Evolutionary conservation across 2,888 invertebrate species (phyloP), one percentile per base, ranked within the genome.

Genomic region (Neria commutata): DNA sequence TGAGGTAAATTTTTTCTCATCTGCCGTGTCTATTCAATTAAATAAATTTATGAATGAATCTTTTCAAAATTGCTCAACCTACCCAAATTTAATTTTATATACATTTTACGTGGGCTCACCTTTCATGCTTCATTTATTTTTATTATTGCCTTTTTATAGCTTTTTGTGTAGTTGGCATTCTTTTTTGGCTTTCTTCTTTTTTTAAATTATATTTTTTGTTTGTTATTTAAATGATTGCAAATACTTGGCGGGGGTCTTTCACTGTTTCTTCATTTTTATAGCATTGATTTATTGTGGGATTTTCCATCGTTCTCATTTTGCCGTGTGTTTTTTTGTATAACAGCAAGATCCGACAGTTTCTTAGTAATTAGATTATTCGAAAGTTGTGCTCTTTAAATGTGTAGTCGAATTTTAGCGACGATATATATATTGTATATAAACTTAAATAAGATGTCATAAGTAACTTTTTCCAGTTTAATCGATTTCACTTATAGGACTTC

Each of bases 31-130:
- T 37, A 42, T 42, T 42, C 42, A 42, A 42, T 42, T 42, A 42
- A 42, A 4, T 42, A 14, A 42, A 42, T 42, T 42, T 42, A 42
- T 42, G 42, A 42, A 42, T 42, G 42, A 42, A 42, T 21, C n/a
- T n/a, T 37, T 37, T 14, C 8, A 42, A 17, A n/a, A n/a, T n/a
- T 21, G 21, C 42, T 11, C 29, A 8, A 11, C 29, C 29, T 29
- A 29, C 29, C 21, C 19, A 42, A 19, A 21, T 19, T 19, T 19
- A 42, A 19, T 42, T 42, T 42, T 8, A n/a, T n/a, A n/a, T 19
- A 42, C 4, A 5, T 42, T 42, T 42, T 42, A 14, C 21, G 42
- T 42, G 42, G 42, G 42, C 14, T 19, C 42, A 42, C 37, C n/a
- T 37, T 37, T 5, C n/a, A 6, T 37, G 8, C n/a, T 14, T 5